phyloP scores from a whole-genome alignment of 2,113 vertebrate genomes.

The Chaetura pelagica region DNA sequence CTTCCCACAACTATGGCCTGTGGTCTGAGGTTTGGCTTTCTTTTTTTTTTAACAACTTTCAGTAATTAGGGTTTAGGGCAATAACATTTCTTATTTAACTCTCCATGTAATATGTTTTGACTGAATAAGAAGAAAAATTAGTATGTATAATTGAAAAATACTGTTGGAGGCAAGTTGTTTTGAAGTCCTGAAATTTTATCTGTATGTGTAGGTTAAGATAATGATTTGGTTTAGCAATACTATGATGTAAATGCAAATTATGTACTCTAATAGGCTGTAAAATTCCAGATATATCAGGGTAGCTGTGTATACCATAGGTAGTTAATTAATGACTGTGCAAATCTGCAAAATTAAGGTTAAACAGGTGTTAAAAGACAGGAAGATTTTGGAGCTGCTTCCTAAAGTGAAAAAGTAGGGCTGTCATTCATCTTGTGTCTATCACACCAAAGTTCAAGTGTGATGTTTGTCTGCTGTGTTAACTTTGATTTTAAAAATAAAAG shows the following conservation, averaged over 20 bases:
- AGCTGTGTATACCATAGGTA: neutral
- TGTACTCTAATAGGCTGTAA: neutral
- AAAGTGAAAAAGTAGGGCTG: neutral
- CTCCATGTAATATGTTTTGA: neutral
- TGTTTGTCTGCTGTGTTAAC: neutral
- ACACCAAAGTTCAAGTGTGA: neutral
- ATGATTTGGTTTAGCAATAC: neutral
- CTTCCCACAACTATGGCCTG: neutral
- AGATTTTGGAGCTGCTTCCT: neutral
- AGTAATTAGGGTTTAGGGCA: neutral
- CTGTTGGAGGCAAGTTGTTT: neutral
- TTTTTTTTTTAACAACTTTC: neutral
- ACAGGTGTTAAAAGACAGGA: neutral
- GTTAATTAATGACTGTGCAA: neutral
- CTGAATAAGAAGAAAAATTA: neutral
- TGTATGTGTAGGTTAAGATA: neutral
- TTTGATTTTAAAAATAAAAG: neutral
- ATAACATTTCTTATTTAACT: neutral
- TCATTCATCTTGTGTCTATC: neutral
- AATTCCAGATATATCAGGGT: neutral
- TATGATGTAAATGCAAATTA: neutral
- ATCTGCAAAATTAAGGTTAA: neutral
- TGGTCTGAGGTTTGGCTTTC: too few species aligned
- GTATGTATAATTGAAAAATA: neutral
- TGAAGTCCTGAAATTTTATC: neutral